phyloP scores from a whole-genome alignment of 1,140 invertebrate genomes.

The Drosophila lacteicornis region DNA sequence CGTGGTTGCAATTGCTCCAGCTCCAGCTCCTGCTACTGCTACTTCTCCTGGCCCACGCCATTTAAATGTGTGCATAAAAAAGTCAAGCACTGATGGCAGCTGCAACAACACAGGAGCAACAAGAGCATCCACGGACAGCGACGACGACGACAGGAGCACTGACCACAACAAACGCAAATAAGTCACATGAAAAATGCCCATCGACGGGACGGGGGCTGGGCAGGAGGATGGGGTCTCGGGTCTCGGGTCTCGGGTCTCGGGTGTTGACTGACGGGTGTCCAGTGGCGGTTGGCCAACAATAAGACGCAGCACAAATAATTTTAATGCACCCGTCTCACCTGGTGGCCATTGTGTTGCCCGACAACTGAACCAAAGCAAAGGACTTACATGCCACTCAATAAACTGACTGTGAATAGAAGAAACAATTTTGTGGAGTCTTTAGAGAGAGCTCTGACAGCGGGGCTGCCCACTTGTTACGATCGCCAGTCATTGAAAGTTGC shows the following conservation, averaged over 20 bases:
- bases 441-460: not conserved
- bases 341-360: not conserved
- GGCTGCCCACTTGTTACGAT: not conserved
- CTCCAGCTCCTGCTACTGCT: constrained; percentile 4
- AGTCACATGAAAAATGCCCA: constrained; percentile 61
- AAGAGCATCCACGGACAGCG: constrained; percentile 2
- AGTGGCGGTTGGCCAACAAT: constrained; percentile 53
- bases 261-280: constrained; percentile 46
- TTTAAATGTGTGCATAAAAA: constrained; percentile 51
- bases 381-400: not conserved
- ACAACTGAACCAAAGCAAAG: too few relatives aligned
- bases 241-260: constrained; percentile 4
- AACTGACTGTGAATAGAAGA: not conserved
- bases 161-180: constrained; percentile 66
- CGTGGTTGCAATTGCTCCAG: constrained; percentile 31
- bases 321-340: constrained; percentile 54
- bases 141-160: constrained; percentile 27
- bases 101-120: constrained; percentile 14
- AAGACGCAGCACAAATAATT: constrained; percentile 68
- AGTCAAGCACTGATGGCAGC: constrained; percentile 55
- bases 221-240: not conserved
- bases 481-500: not conserved
- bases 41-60: constrained; percentile 32
- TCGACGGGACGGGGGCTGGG: constrained; percentile 2
- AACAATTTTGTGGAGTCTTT: too few relatives aligned